Conservation (phyloP, 1,140 invertebrate genomes). For the Platyscapa corneri region DNA sequence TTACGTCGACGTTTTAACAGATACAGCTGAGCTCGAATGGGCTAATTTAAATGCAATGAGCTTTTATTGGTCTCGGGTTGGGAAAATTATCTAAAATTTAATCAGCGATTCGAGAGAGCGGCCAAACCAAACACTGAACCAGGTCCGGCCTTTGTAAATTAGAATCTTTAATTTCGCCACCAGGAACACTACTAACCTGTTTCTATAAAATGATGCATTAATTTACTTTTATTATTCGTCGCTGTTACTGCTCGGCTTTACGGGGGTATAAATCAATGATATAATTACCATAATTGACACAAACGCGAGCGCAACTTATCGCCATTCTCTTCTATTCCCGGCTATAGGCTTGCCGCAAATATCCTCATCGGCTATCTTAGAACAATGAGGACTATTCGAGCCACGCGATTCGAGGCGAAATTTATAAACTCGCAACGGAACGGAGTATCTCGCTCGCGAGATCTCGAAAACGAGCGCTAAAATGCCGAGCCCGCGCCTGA, state of each 20-base stretch:
- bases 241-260: background rate
- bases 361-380: too few species aligned
- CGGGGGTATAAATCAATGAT: background rate
- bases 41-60: background rate
- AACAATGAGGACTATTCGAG: background rate
- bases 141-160: background rate
- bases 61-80: background rate
- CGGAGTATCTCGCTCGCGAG: background rate
- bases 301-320: background rate
- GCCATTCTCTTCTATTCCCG: background rate
- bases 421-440: background rate
- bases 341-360: background rate
- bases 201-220: background rate
- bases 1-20: background rate
- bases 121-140: background rate
- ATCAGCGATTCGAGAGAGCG: background rate
- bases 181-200: background rate
- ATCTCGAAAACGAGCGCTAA: background rate
- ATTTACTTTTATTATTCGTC: background rate
- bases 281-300: too few species aligned
- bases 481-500: background rate
- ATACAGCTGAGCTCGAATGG: background rate
- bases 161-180: background rate
- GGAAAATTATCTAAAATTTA: background rate
- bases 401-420: background rate